phyloP scores from a whole-genome alignment of 2,113 vertebrate species.

The Cinclus cinclus region DNA sequence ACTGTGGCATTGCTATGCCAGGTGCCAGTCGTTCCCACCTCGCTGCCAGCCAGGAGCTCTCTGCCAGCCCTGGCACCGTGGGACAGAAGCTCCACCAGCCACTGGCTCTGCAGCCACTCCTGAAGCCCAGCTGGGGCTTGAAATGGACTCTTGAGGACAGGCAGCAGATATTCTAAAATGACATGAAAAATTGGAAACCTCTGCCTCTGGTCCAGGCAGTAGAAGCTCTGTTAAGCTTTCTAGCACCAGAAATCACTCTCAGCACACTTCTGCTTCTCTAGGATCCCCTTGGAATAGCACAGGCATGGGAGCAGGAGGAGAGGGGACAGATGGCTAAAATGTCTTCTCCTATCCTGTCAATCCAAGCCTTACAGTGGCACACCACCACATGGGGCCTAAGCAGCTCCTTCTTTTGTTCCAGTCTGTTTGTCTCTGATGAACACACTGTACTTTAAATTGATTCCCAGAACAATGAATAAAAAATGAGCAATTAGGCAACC shows the following conservation, averaged over 20 bases:
- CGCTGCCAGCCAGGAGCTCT: neutral
- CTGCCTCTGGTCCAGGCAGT: neutral
- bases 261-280: neutral
- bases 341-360: neutral
- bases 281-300: neutral
- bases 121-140: neutral
- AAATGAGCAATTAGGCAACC: neutral
- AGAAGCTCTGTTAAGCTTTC: neutral
- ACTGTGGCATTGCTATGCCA: neutral
- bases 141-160: neutral
- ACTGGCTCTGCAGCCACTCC: neutral
- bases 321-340: neutral
- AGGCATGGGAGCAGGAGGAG: neutral
- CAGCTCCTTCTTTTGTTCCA: neutral
- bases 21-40: neutral
- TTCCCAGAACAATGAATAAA: constrained; percentile 5
- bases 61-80: neutral
- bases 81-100: neutral
- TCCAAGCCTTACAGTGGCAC: neutral
- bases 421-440: constrained; percentile 1
- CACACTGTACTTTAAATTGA: neutral
- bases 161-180: neutral
- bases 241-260: neutral
- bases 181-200: neutral
- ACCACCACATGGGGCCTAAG: neutral